These are phyloP conservation scores for Sinodicranocentrus sp. DNA, from an alignment of 2,888 invertebrate species.

Conservation along the genomic window DNA sequence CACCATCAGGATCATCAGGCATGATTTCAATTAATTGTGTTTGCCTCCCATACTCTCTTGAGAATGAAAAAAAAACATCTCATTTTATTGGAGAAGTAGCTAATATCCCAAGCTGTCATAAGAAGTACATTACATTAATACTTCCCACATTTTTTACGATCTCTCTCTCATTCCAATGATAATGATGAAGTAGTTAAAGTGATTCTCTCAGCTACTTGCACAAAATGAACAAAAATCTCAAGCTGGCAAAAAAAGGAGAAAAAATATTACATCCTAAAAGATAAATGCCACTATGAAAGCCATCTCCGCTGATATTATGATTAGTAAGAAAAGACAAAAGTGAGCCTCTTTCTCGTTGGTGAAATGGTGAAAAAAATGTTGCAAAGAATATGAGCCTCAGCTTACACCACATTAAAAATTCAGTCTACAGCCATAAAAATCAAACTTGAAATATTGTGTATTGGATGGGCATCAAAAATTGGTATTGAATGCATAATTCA, in stretches of 20 bases:
- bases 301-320: constrained; percentile 9
- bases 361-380: not conserved
- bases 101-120: constrained; percentile 40
- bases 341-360: not conserved
- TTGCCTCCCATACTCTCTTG: constrained; percentile 56
- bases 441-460: constrained; percentile 70
- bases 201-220: not conserved
- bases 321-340: constrained; percentile 20
- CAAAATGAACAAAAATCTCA: constrained; percentile 19
- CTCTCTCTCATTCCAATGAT: constrained; percentile 6
- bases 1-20: constrained; percentile 29
- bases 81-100: constrained; percentile 48
- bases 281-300: constrained; percentile 1
- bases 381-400: not conserved
- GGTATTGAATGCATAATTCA: constrained; percentile 70
- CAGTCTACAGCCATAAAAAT: constrained; percentile 70
- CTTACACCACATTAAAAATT: constrained; percentile 58
- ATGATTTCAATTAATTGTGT: constrained; percentile 69
- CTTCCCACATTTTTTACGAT: constrained; percentile 36
- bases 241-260: constrained; percentile 41
- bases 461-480: constrained; percentile 69
- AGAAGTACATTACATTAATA: constrained; percentile 6
- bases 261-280: no score
- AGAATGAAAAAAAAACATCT: constrained; percentile 15
- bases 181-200: constrained; percentile 51